A percentile compares a stretch with the other conserved stretches of the same genome.
phyloP scores from a whole-genome alignment of 2,888 invertebrate species.

The Imbricaverruca yamaguchii region DNA sequence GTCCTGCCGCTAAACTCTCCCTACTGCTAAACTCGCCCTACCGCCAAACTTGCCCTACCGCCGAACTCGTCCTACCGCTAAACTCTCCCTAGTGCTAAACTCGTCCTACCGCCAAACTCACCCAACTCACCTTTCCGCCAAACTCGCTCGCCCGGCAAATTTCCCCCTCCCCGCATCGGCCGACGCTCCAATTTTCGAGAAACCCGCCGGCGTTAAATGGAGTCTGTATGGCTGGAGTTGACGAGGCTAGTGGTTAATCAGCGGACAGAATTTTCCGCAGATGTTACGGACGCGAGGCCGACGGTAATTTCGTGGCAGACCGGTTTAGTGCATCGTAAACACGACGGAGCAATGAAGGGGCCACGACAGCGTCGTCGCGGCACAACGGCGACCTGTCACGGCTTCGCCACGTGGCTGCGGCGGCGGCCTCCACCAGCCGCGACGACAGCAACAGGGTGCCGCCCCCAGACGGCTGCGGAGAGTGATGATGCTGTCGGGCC shows the following conservation, averaged over 20 bases:
- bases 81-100: too few relatives aligned
- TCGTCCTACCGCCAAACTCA: too few relatives aligned
- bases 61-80: too few relatives aligned
- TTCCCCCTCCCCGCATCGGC: not conserved
- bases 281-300: not conserved
- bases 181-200: conserved; percentile 3
- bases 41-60: not conserved
- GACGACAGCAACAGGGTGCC: too few relatives aligned
- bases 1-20: not conserved
- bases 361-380: too few relatives aligned
- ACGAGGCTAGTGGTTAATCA: not conserved
- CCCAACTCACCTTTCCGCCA: not conserved
- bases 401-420: too few relatives aligned
- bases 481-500: not conserved
- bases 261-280: conserved; percentile 1
- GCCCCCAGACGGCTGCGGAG: not conserved
- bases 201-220: not conserved
- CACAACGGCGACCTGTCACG: too few relatives aligned
- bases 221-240: not conserved
- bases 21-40: too few relatives aligned
- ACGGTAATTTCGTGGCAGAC: not conserved
- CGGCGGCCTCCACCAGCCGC: too few relatives aligned
- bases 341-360: not conserved
- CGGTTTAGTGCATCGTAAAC: conserved; percentile 12
- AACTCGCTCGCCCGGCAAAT: too few relatives aligned